Percentiles rank a stretch among this genome's conserved stretches.
Evolutionary conservation across 2,797 vertebrate species (phyloP).

Genomic region (Buceros bicornis): DNA sequence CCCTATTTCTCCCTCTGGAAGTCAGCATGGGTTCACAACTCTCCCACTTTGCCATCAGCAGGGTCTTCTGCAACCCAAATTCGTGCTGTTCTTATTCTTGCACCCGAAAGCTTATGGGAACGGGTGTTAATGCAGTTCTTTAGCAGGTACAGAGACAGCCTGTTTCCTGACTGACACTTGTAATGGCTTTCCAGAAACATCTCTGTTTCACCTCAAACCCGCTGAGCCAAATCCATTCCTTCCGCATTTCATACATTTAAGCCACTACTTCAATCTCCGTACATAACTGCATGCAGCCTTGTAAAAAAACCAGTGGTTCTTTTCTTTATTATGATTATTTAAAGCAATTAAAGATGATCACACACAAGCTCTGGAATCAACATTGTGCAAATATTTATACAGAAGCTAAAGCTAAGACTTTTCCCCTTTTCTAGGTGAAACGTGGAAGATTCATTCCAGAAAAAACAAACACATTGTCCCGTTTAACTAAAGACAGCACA

Average conservation of each 20-base stretch:
- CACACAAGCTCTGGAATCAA: not conserved
- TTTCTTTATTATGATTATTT: not conserved
- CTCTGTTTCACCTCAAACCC: slow-evolving; percentile 2
- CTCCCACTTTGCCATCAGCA: not conserved
- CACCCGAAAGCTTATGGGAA: not conserved
- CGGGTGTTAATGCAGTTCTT: not conserved
- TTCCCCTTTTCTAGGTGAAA: not conserved
- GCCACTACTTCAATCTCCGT: not conserved
- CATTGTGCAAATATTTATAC: slow-evolving; percentile 29
- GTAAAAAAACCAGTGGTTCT: not conserved
- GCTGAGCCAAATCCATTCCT: slow-evolving; percentile 28
- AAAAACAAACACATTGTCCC: not conserved
- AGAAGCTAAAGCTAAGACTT: not conserved
- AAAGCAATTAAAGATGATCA: slow-evolving; percentile 15
- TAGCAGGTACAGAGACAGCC: not conserved
- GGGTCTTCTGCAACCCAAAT: not conserved
- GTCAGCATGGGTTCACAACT: not conserved
- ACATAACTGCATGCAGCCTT: not conserved
- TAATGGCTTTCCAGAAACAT: slow-evolving; percentile 2
- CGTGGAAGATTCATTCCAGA: not conserved
- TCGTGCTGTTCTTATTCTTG: not conserved
- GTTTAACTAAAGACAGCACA: not conserved
- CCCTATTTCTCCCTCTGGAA: not conserved
- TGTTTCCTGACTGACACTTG: not conserved
- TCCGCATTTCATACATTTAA: not conserved